A percentile compares a stretch with the other conserved stretches of the same genome.
These are phyloP conservation scores for Porites lobata DNA, from an alignment of 92 coral and sea anemone genomes.

Conservation along the genomic window DNA sequence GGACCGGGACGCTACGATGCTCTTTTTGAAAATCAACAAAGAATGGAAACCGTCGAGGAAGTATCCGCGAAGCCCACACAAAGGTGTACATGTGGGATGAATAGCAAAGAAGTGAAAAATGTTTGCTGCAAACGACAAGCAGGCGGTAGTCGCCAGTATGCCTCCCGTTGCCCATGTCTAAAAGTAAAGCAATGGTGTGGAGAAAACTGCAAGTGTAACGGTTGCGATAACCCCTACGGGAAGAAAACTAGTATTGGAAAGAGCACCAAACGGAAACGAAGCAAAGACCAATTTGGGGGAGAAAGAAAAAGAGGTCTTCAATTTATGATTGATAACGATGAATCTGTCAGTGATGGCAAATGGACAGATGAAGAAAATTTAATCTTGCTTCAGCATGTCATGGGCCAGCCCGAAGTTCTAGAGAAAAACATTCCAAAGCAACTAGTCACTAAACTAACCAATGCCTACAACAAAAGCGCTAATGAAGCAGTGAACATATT, in stretches of 20 bases:
- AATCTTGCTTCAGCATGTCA: conserved; percentile 49
- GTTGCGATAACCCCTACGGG: conserved; percentile 58
- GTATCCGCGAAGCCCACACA: conserved; percentile 10
- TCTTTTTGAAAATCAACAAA: conserved; percentile 3
- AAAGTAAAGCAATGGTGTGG: conserved; percentile 36
- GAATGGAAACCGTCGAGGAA: conserved; percentile 12
- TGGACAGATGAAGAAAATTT: conserved; percentile 71
- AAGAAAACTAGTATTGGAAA: conserved; percentile 8
- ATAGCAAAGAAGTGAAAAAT: conserved; percentile 44
- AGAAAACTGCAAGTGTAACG: conserved; percentile 56
- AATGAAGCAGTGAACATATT: conserved; percentile 32
- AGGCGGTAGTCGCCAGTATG: conserved; percentile 41
- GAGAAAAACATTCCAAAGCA: conserved; percentile 17
- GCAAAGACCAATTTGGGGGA: conserved; percentile 45
- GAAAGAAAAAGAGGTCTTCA: conserved; percentile 47
- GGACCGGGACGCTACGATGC: conserved; percentile 71
- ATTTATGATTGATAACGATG: conserved; percentile 46
- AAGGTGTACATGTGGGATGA: conserved; percentile 67
- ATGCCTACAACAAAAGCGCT: conserved; percentile 44
- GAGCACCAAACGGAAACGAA: conserved; percentile 33
- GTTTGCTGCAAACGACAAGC: conserved; percentile 39
- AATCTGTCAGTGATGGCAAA: conserved; percentile 37
- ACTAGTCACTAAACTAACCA: conserved; percentile 26
- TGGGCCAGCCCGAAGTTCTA: conserved; percentile 39
- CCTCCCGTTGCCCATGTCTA: conserved; percentile 72